A percentile compares a stretch with the other conserved stretches of the same genome.
Conservation (phyloP, 2,113 vertebrate species). For the Oncorhynchus tshawytscha region DNA sequence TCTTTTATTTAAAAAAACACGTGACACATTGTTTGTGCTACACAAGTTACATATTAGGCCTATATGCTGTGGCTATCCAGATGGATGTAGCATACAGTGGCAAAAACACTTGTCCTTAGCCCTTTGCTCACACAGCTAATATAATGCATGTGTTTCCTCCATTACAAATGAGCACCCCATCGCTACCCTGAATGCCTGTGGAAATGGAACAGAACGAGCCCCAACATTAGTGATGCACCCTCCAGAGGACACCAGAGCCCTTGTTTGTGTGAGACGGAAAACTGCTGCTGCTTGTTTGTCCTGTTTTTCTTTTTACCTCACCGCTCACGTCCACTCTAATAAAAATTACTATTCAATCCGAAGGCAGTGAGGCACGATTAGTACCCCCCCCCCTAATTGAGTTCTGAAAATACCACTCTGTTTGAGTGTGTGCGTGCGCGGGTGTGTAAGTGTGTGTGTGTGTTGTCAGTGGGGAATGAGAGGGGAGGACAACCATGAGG, state of each 20-base stretch:
- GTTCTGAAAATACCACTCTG: conserved; percentile 3
- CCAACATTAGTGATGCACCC: conserved; percentile 26
- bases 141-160: conserved; percentile 53
- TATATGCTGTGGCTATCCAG: no score
- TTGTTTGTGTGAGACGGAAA: conserved; percentile 53
- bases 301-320: conserved; percentile 64
- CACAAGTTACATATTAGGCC: no score
- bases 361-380: conserved; percentile 30
- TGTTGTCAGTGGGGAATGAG: conserved; percentile 31
- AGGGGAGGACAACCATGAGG: conserved; percentile 54
- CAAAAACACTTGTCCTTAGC: no score
- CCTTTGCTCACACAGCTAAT: no score
- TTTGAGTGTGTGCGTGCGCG: not conserved
- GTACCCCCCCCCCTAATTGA: conserved; percentile 24
- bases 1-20: no score
- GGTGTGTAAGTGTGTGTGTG: not conserved
- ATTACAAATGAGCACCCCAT: conserved; percentile 56
- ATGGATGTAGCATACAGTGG: no score
- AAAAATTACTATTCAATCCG: conserved; percentile 55
- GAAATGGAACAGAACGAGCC: conserved; percentile 37
- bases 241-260: conserved; percentile 59
- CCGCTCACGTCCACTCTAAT: conserved; percentile 62
- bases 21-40: no score
- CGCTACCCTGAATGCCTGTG: conserved; percentile 54
- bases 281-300: conserved; percentile 51